Percentiles rank a stretch among this genome's conserved stretches.
phyloP scores from a whole-genome alignment of 2,888 invertebrate genomes.

The Hyposoter dolosus region DNA sequence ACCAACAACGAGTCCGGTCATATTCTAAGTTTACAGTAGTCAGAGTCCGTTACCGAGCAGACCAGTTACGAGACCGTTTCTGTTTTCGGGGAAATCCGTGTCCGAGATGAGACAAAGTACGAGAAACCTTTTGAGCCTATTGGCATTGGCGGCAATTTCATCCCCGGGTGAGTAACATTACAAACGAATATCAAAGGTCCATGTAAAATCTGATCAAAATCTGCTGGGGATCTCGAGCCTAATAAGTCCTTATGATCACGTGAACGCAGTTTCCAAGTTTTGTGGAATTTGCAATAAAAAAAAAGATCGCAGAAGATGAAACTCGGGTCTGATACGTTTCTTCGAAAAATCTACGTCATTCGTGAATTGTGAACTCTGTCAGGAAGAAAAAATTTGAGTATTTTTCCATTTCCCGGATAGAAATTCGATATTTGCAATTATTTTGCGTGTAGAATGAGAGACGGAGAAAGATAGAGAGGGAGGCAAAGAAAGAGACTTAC shows the following conservation, averaged over 20 bases:
- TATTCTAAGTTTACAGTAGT: constrained; percentile 81
- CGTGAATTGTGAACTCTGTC: background rate
- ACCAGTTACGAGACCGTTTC: constrained; percentile 72
- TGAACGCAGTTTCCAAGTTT: background rate
- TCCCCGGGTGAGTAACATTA: constrained; percentile 78
- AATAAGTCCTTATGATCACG: background rate
- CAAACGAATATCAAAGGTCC: background rate
- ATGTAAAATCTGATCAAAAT: background rate
- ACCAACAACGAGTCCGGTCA: constrained; percentile 55
- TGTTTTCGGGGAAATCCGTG: constrained; percentile 30
- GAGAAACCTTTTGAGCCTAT: constrained; percentile 72
- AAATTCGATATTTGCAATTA: constrained; percentile 18
- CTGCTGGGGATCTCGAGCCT: background rate
- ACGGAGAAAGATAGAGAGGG: background rate
- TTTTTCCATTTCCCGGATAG: background rate
- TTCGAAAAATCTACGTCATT: background rate
- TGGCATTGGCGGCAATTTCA: constrained; percentile 79
- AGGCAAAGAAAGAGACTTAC: constrained; percentile 66
- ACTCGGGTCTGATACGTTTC: background rate
- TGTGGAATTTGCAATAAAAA: background rate
- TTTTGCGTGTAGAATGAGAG: background rate
- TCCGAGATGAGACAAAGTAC: constrained; percentile 65
- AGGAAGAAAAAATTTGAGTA: background rate
- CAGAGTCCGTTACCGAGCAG: constrained; percentile 79
- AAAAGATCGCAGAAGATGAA: background rate